Percentiles rank a stretch among this genome's conserved stretches.
phyloP scores from a whole-genome alignment of 2,113 vertebrate species.

The Illadopsis cleaveri region DNA sequence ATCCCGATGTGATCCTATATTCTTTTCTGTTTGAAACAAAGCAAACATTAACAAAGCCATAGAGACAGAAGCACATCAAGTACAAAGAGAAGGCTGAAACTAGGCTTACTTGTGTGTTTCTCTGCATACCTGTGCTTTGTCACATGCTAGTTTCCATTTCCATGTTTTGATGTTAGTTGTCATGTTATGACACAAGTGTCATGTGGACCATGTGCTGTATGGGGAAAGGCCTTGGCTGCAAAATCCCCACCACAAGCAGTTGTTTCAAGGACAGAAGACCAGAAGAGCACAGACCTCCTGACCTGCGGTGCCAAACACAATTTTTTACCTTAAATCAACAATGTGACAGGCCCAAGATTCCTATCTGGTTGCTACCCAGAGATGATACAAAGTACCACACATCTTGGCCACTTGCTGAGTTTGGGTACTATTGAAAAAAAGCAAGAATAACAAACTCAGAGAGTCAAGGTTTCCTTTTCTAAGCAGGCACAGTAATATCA shows the following conservation, averaged over 20 bases:
- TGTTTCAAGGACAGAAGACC: not conserved
- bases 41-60: not conserved
- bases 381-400: not conserved
- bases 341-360: not conserved
- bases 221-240: not conserved
- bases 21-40: not conserved
- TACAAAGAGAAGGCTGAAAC: not conserved
- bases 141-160: not conserved
- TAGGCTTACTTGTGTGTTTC: not conserved
- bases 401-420: not conserved
- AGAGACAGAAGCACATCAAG: not conserved
- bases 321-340: not conserved
- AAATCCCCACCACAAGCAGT: not conserved
- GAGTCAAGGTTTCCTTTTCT: not conserved
- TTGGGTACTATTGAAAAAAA: not conserved
- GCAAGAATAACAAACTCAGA: not conserved
- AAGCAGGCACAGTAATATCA: fast-evolving
- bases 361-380: not conserved
- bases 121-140: not conserved
- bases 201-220: fast-evolving
- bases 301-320: not conserved
- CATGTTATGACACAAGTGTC: not conserved
- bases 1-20: fast-evolving
- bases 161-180: not conserved
- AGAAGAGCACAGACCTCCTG: not conserved